Conservation (phyloP, 2,113 vertebrate species). For the Zonotrichia leucophrys region DNA sequence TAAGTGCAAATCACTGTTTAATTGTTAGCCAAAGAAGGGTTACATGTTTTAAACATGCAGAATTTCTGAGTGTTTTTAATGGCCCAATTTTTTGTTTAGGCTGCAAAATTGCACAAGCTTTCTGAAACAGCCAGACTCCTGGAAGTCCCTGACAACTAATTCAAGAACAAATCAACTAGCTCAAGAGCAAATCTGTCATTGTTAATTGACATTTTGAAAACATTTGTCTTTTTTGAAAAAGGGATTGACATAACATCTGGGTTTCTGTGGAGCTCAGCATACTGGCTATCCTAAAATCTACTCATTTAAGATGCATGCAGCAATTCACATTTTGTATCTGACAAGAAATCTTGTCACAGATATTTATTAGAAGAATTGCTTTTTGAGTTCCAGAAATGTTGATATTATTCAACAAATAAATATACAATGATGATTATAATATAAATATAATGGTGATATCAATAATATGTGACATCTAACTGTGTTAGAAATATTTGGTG, state of each 20-base stretch:
- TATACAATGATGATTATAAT: neutral
- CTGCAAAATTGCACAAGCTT: neutral
- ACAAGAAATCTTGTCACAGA: neutral
- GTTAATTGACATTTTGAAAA: neutral
- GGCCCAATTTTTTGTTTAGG: neutral
- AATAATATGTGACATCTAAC: neutral
- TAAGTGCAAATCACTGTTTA: slow-evolving; percentile 43
- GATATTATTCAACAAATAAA: neutral
- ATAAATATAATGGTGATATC: neutral
- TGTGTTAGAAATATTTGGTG: neutral
- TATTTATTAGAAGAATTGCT: neutral
- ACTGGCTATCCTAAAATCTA: neutral
- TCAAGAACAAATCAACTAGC: neutral
- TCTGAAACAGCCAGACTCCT: neutral
- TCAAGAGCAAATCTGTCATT: neutral
- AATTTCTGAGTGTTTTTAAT: slow-evolving; percentile 2
- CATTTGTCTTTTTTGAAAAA: neutral
- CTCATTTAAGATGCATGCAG: neutral
- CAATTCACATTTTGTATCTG: neutral
- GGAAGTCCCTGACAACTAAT: neutral
- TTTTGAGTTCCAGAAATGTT: neutral
- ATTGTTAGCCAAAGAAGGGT: neutral
- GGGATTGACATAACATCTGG: neutral
- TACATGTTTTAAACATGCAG: neutral
- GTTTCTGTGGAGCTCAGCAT: neutral